These are phyloP conservation scores for Heliconius nattereri DNA, from an alignment of 1,140 invertebrate genomes.

Conservation along the genomic window DNA sequence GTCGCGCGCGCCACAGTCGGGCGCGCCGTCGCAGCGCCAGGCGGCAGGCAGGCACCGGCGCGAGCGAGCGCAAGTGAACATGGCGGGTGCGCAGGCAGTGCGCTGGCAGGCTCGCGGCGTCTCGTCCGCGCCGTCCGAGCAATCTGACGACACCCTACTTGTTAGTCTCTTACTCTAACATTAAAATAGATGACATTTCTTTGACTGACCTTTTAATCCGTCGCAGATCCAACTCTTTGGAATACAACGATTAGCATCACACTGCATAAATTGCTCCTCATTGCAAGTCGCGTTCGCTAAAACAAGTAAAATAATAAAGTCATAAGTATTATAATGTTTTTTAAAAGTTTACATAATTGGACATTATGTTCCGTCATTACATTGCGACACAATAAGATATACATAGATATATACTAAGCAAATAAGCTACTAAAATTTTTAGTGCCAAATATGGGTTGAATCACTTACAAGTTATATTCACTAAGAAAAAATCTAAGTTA, in stretches of 20 bases:
- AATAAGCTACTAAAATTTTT: too few relatives aligned
- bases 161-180: background rate
- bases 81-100: constrained; percentile 46
- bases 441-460: too few relatives aligned
- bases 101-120: constrained; percentile 45
- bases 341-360: too few relatives aligned
- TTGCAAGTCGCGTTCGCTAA: constrained; percentile 85
- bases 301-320: background rate
- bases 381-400: too few relatives aligned
- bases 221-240: constrained; percentile 90
- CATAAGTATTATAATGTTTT: too few relatives aligned
- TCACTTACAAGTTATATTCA: too few relatives aligned
- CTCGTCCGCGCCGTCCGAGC: constrained; percentile 67
- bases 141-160: constrained; percentile 47
- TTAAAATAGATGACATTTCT: too few relatives aligned
- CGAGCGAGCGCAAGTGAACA: constrained; percentile 63
- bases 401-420: too few relatives aligned
- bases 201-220: constrained; percentile 82
- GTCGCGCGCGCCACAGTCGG: constrained; percentile 83
- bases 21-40: constrained; percentile 90
- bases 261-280: constrained; percentile 85
- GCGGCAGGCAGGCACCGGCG: constrained; percentile 87
- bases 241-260: constrained; percentile 87
- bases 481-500: too few relatives aligned
- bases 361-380: too few relatives aligned